Evolutionary conservation across 2,888 invertebrate species (phyloP), one percentile per base, ranked within the genome.

Genomic region (Troides oblongomaculatus): DNA sequence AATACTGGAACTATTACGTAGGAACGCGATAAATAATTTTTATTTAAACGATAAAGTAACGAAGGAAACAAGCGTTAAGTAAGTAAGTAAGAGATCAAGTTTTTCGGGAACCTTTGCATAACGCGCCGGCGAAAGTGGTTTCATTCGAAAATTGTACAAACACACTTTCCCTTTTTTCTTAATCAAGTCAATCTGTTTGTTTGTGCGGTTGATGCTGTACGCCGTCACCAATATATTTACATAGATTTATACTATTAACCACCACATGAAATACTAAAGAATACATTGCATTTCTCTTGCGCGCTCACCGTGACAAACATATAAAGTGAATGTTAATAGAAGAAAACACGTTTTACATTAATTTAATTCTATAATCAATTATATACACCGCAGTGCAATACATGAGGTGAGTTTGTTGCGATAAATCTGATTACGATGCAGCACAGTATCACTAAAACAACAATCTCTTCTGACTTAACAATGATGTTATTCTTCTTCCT

Each of bases 311-410:
- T 30, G 46, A 57, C 63, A 73, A 72, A 71, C 57, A 64, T 70
- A 63, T 66, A 72, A 68, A 25, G 64, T 71, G 75, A 75, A 74
- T 75, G 30, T 72, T 53, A 72, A 75, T 69, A 57, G 64, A 43
- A 67, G 74, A 74, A 72, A 71, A 74, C 74, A 57, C 69, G 71
- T 72, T 72, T 71, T 60, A 62, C 66, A 43, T 62, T 61, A 61
- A 73, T 75, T 74, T 71, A 73, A 70, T 72, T 73, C 64, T 70
- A 62, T 73, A 72, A 74, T 74, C 71, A 68, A 73, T 71, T 73
- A 64, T 72, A 74, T 46, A 65, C 71, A 61, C 56, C 66, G 64
- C 64, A 56, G 43, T 62, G 68, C 72, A 64, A 57, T 60, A 64
- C 43, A 21, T 56, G 30, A n/a, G 46, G 39, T 56, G 23, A 43